These are phyloP conservation scores for Pandion haliaetus DNA, from an alignment of 2,113 vertebrate genomes.

Conservation along the genomic window DNA sequence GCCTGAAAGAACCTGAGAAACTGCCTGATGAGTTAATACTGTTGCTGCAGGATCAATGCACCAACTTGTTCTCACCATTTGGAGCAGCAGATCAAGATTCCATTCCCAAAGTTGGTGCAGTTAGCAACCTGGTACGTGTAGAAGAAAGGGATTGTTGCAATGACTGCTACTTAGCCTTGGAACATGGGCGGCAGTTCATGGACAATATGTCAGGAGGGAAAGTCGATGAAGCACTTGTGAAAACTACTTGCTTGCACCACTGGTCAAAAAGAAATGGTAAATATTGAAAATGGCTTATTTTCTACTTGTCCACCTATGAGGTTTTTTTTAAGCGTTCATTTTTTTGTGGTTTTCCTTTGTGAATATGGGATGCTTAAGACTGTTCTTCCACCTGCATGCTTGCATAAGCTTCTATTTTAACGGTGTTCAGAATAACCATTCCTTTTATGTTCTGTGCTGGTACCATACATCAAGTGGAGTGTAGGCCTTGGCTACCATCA, in stretches of 20 bases:
- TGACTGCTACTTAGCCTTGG: conserved; percentile 96
- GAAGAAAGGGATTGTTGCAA: conserved; percentile 94
- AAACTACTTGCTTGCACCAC: conserved; percentile 92
- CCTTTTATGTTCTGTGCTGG: neutral
- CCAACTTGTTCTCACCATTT: conserved; percentile 94
- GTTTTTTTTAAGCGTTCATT: neutral
- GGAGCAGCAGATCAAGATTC: conserved; percentile 83
- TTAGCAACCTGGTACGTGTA: conserved; percentile 81
- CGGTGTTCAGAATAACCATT: neutral
- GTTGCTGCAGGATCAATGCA: conserved; percentile 94
- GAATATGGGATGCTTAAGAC: neutral
- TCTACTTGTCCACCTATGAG: neutral
- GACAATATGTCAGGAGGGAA: conserved; percentile 99
- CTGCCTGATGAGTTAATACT: conserved; percentile 91
- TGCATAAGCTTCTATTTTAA: neutral
- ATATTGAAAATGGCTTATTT: neutral
- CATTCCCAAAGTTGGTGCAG: conserved; percentile 71
- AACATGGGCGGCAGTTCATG: conserved; percentile 98
- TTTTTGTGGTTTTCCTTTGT: neutral
- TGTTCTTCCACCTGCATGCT: neutral
- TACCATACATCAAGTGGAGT: neutral
- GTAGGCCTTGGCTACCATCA: neutral
- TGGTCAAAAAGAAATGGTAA: conserved; percentile 96
- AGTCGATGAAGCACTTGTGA: conserved; percentile 95
- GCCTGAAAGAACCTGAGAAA: conserved; percentile 82